phyloP scores from a whole-genome alignment of 2,888 invertebrate species.

The Acrobasis repandana region DNA sequence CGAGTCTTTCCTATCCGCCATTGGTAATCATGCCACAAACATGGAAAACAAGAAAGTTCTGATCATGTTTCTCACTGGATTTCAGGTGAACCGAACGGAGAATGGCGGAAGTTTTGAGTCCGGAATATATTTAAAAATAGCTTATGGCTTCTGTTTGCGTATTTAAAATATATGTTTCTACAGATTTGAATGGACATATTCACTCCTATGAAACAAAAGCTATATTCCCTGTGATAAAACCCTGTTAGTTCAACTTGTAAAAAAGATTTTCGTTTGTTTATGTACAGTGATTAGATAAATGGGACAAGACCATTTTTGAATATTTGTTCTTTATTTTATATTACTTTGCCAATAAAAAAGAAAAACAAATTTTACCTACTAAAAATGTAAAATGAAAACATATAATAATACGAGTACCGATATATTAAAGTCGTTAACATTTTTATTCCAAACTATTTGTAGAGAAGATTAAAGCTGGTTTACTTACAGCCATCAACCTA shows the following conservation, averaged over 20 bases:
- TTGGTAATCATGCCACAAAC: constrained; percentile 71
- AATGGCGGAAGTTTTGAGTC: neutral
- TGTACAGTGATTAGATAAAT: too few species aligned
- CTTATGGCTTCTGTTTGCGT: neutral
- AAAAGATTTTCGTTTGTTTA: too few species aligned
- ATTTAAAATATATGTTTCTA: neutral
- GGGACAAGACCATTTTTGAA: too few species aligned
- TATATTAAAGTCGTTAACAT: neutral
- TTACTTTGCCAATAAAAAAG: too few species aligned
- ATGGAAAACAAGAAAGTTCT: constrained; percentile 63
- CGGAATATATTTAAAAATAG: neutral
- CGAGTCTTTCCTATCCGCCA: constrained; percentile 47
- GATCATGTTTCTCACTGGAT: constrained; percentile 51
- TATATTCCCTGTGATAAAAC: too few species aligned
- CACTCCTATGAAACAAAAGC: too few species aligned
- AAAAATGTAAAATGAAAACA: too few species aligned
- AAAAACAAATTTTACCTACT: too few species aligned
- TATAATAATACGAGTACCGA: too few species aligned
- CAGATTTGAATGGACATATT: too few species aligned
- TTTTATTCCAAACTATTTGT: neutral
- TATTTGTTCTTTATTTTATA: too few species aligned
- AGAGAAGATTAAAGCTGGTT: neutral
- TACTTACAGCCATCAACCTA: constrained; percentile 1
- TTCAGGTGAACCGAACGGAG: constrained; percentile 31
- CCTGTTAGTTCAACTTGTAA: too few species aligned